Base-by-base conservation (phyloP, 2,797 vertebrate species). In the Sebastes cheni region DNA sequence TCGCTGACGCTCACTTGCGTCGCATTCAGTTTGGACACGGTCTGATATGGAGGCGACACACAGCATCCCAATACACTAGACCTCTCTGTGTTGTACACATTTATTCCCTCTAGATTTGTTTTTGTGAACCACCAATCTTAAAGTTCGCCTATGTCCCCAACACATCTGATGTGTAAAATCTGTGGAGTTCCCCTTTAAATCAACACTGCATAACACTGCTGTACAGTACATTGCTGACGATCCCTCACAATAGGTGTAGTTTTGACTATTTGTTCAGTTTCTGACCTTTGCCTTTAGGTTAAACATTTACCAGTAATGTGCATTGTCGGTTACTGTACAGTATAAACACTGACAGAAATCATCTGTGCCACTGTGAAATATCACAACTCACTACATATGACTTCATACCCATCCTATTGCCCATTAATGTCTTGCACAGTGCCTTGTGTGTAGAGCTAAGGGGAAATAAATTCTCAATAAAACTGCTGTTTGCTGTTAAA, bases 281-380 rank as follows among this genome's bases (percentile, higher is more conserved):
- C n/a, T 67, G 77, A 88, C 25, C 42, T 77, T 85, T 74, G 56
- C 39, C 20, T 72, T 55, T 3, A 58, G 32, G 64, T 77, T 80
- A 84, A 82, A 84, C 71, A 88, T 90, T 89, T 25, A 86, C 60
- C 36, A 27, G 3, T 9, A 13, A 59, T 13, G 10, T 36, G 54
- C 52, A 46, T 7, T 2, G n/a, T 52, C 9, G 16, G 6, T 12
- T 75, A 69, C 52, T 59, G 54, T 54, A 18, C 22, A 56, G 12
- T 55, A 30, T 50, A 76, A 70, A 75, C 11, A 54, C 39, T 72
- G 55, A 77, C 59, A 23, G 20, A 71, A 72, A 72, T 39, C 1
- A 71, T 52, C 23, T 32, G 23, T 30, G 12, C 77, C 23, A 54
- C 20, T 46, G 79, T 46, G 54, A 72, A 73, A 81, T 64, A 32